A percentile compares a stretch with the other conserved stretches of the same genome.
phyloP scores from a whole-genome alignment of 2,797 vertebrate species.

The Xenentodon cancila region DNA sequence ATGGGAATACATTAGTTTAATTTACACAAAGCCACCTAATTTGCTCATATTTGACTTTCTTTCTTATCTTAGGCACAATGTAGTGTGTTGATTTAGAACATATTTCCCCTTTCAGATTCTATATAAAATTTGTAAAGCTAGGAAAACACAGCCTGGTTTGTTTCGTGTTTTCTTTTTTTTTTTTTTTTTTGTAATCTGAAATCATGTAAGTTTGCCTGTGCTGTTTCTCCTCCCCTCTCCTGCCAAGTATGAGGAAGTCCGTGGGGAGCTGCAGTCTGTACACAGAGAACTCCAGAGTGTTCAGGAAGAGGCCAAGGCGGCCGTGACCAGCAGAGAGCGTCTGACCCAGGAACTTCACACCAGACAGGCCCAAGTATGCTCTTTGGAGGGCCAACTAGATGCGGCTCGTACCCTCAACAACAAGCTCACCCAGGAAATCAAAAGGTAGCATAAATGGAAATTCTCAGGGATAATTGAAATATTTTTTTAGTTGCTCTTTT shows the following conservation, averaged over 20 bases:
- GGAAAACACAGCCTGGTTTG: no score
- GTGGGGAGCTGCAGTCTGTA: constrained; percentile 70
- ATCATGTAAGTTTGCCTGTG: background rate
- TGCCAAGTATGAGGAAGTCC: constrained; percentile 79
- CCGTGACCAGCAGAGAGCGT: constrained; percentile 60
- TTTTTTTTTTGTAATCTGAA: background rate
- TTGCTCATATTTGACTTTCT: background rate
- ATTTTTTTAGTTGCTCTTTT: background rate
- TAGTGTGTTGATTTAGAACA: background rate
- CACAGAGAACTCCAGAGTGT: constrained; percentile 77
- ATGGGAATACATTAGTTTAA: no score
- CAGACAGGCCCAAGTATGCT: constrained; percentile 81
- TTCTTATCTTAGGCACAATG: background rate
- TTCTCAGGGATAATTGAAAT: background rate
- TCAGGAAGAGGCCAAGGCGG: constrained; percentile 64
- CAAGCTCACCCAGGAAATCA: constrained; percentile 75
- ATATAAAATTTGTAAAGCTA: background rate
- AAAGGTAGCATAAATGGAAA: constrained; percentile 71
- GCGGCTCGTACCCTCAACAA: constrained; percentile 67
- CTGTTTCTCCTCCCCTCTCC: background rate
- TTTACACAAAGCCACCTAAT: no score
- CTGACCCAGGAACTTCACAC: constrained; percentile 82
- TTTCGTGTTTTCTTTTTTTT: background rate
- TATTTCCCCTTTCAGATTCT: background rate
- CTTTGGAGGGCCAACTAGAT: constrained; percentile 83